These are phyloP conservation scores for Myotis yumanensis DNA, from an alignment of 2,113 vertebrate genomes.

Conservation along the genomic window DNA sequence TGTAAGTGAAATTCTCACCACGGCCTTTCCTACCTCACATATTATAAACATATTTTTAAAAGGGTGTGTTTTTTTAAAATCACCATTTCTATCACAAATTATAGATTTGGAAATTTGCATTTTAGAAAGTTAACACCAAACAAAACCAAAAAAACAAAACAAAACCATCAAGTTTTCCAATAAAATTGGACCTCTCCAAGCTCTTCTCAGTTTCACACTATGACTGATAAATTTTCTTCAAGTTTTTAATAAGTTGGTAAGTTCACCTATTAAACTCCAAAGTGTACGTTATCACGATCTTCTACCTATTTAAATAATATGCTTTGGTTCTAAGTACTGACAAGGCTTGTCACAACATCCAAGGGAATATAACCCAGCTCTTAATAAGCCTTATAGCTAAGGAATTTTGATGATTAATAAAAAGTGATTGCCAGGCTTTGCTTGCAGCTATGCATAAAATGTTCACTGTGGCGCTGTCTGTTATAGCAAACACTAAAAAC, in stretches of 20 bases:
- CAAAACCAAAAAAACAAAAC: background rate
- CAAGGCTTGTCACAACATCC: background rate
- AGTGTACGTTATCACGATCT: background rate
- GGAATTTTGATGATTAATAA: background rate
- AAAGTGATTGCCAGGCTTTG: background rate
- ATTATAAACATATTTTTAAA: background rate
- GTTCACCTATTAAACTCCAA: background rate
- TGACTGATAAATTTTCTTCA: background rate
- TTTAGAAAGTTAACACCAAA: constrained; percentile 39
- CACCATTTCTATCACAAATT: background rate
- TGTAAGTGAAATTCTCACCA: background rate
- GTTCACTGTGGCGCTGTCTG: too few relatives aligned
- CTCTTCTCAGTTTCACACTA: background rate
- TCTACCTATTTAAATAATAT: background rate
- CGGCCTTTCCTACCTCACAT: background rate
- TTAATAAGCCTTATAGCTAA: background rate
- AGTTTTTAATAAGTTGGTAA: background rate
- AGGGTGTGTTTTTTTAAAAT: background rate
- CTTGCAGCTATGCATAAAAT: background rate
- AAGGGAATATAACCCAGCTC: background rate
- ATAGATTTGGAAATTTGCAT: background rate
- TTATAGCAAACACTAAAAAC: background rate
- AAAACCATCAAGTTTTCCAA: background rate
- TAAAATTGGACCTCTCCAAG: background rate
- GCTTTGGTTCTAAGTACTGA: background rate